These are phyloP conservation scores for Theocolax elegans DNA, from an alignment of 1,140 invertebrate species.

Conservation along the genomic window DNA sequence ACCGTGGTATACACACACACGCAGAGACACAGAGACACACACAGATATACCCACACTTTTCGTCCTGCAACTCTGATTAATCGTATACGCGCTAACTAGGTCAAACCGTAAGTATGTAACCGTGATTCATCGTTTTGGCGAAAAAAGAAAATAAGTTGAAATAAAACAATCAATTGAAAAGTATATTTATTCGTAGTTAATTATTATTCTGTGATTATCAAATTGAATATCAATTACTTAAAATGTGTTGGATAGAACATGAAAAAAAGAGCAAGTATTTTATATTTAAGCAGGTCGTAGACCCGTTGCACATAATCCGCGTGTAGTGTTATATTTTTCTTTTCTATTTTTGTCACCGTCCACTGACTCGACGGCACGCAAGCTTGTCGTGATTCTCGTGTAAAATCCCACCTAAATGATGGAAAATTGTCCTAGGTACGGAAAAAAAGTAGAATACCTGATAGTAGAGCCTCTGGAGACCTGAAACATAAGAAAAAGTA, in stretches of 20 bases:
- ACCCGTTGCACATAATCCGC: constrained; percentile 17
- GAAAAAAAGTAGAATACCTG: constrained; percentile 45
- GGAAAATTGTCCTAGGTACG: neutral
- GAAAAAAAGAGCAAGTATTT: neutral
- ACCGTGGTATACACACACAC: neutral
- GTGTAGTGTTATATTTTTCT: constrained; percentile 17
- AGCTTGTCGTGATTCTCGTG: neutral
- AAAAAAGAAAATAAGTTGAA: neutral
- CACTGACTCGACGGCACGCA: constrained; percentile 21
- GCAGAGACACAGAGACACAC: neutral
- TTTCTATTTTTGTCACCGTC: constrained; percentile 14
- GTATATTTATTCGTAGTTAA: no score
- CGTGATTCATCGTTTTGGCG: constrained; percentile 14
- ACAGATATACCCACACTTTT: neutral
- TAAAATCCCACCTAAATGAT: neutral
- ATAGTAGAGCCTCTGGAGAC: constrained; percentile 49
- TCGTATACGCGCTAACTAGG: constrained; percentile 16
- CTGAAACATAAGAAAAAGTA: constrained; percentile 50
- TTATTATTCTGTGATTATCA: no score
- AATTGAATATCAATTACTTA: no score
- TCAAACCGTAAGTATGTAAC: constrained; percentile 7
- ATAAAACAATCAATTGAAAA: no score
- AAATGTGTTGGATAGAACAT: no score
- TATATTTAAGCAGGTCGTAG: neutral
- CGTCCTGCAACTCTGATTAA: constrained; percentile 23